Conservation (phyloP, 2,888 invertebrate species). For the Pseudanteris insignis region DNA sequence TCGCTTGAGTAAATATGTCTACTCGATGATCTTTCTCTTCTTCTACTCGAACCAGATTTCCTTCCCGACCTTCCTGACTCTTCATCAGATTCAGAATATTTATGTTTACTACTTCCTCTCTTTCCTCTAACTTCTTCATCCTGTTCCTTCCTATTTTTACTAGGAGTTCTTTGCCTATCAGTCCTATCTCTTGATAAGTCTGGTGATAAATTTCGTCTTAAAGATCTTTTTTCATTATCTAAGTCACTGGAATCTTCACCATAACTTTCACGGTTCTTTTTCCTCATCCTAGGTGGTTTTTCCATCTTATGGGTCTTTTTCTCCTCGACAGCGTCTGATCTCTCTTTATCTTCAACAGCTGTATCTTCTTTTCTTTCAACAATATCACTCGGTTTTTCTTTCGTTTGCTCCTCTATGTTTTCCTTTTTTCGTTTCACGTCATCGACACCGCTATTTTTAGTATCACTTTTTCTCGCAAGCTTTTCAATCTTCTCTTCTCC, state of each 20-base stretch:
- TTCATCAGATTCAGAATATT: constrained; percentile 42
- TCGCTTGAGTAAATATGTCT: constrained; percentile 32
- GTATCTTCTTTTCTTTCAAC: constrained; percentile 1
- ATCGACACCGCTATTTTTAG: constrained; percentile 35
- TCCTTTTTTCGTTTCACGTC: constrained; percentile 28
- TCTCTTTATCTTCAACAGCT: constrained; percentile 7
- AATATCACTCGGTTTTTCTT: not conserved
- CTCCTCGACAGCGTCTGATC: no score
- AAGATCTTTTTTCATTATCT: constrained; percentile 38
- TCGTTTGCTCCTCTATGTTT: constrained; percentile 12
- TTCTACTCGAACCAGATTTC: constrained; percentile 6
- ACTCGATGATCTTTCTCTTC: constrained; percentile 34
- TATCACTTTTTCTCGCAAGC: constrained; percentile 5
- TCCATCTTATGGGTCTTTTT: constrained; percentile 6
- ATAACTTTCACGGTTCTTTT: constrained; percentile 48
- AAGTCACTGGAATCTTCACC: constrained; percentile 55
- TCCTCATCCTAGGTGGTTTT: constrained; percentile 39
- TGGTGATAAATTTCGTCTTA: constrained; percentile 49
- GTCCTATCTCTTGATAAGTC: constrained; percentile 34
- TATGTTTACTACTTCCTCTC: constrained; percentile 28
- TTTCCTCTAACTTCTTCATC: constrained; percentile 59
- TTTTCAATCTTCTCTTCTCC: constrained; percentile 7
- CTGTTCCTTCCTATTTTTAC: constrained; percentile 21
- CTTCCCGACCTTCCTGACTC: constrained; percentile 15
- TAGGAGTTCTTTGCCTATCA: constrained; percentile 16